Evolutionary conservation across 2,888 invertebrate genomes (phyloP).

Genomic region (Cinara cedri): DNA sequence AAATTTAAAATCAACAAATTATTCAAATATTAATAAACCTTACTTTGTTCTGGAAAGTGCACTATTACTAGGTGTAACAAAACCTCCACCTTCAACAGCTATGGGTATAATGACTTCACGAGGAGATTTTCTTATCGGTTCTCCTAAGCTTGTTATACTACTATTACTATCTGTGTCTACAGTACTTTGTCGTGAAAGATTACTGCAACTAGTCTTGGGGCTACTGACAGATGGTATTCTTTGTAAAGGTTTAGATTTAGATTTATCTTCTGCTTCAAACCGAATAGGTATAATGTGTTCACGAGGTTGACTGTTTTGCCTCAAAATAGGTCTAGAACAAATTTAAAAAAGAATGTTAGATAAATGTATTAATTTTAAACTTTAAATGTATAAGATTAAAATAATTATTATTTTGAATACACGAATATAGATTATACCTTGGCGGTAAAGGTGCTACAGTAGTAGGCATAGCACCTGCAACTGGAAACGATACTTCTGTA

Average conservation of each 20-base stretch:
- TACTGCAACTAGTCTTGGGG: slow-evolving; percentile 58
- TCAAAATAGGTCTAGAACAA: slow-evolving; percentile 64
- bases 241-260: slow-evolving; percentile 64
- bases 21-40: not conserved
- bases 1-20: not conserved
- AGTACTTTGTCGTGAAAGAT: slow-evolving; percentile 71
- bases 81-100: slow-evolving; percentile 87
- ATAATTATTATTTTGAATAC: too few relatives aligned
- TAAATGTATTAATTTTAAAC: not conserved
- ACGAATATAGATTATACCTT: slow-evolving; percentile 30
- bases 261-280: slow-evolving; percentile 63
- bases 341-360: slow-evolving; percentile 31
- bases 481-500: slow-evolving; percentile 69
- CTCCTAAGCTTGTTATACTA: slow-evolving; percentile 62
- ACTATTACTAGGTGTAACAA: slow-evolving; percentile 77
- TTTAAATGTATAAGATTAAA: not conserved
- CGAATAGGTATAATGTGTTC: slow-evolving; percentile 75
- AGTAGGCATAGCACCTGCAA: slow-evolving; percentile 62
- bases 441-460: slow-evolving; percentile 56
- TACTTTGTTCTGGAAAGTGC: slow-evolving; percentile 66
- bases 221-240: slow-evolving; percentile 50
- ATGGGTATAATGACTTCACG: slow-evolving; percentile 93
- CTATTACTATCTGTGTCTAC: slow-evolving; percentile 75
- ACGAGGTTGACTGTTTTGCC: slow-evolving; percentile 63
- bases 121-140: slow-evolving; percentile 86